phyloP scores from a whole-genome alignment of 1,140 invertebrate genomes.

The Agrilus planipennis region DNA sequence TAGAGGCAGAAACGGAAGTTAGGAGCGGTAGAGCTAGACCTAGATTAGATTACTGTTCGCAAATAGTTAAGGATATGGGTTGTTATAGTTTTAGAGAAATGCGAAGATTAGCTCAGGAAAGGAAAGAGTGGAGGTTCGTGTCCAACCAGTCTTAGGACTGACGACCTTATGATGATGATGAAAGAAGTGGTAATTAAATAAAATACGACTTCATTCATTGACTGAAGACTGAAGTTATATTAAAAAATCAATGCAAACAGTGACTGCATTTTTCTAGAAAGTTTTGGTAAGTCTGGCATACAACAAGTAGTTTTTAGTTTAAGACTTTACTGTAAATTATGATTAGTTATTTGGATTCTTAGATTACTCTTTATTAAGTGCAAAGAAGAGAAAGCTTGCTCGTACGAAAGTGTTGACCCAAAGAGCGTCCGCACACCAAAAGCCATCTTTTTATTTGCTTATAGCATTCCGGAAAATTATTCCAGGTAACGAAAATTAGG shows the following conservation, averaged over 20 bases:
- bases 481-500: constrained; percentile 22
- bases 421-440: constrained; percentile 18
- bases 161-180: too few relatives aligned
- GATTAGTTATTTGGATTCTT: constrained; percentile 23
- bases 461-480: constrained; percentile 22
- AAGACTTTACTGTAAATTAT: constrained; percentile 18
- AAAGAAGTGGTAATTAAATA: too few relatives aligned
- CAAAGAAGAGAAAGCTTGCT: constrained; percentile 22
- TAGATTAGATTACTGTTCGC: too few relatives aligned
- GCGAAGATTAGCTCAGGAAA: too few relatives aligned
- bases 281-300: constrained; percentile 17
- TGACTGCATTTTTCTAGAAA: constrained; percentile 19
- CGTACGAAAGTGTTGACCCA: constrained; percentile 21
- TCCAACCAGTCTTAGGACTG: too few relatives aligned
- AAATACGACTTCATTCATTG: too few relatives aligned
- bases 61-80: too few relatives aligned
- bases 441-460: constrained; percentile 22
- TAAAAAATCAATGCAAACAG: constrained; percentile 15
- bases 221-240: too few relatives aligned
- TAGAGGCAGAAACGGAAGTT: too few relatives aligned
- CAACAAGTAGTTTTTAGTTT: constrained; percentile 22
- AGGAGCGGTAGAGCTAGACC: too few relatives aligned
- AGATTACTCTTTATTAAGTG: constrained; percentile 25
- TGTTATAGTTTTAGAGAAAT: too few relatives aligned
- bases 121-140: too few relatives aligned